Evolutionary conservation across 1,140 invertebrate genomes (phyloP).

Genomic region (Limonius californicus): DNA sequence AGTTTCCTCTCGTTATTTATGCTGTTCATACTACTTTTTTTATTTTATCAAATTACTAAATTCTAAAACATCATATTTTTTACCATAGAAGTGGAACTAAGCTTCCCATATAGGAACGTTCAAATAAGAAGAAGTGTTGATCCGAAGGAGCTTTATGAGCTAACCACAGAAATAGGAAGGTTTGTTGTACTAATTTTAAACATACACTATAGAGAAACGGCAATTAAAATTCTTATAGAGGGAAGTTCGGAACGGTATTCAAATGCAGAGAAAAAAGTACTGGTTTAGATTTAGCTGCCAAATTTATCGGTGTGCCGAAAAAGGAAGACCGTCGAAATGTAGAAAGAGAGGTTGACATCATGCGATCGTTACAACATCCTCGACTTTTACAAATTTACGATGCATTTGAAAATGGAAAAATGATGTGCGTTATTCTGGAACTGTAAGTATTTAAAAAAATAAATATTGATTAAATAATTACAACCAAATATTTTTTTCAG

Average conservation of each 20-base stretch:
- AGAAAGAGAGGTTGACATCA: slow-evolving; percentile 93
- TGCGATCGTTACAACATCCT: slow-evolving; percentile 90
- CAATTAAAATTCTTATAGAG: slow-evolving; percentile 57
- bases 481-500: slow-evolving; percentile 60
- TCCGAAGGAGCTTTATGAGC: slow-evolving; percentile 75
- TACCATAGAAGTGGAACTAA: slow-evolving; percentile 76
- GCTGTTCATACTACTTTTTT: too few relatives aligned
- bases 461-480: too few relatives aligned
- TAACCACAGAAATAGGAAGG: slow-evolving; percentile 77
- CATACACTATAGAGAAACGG: not conserved
- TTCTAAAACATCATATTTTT: too few relatives aligned
- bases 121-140: slow-evolving; percentile 69
- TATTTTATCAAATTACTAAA: too few relatives aligned
- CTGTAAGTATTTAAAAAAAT: slow-evolving; percentile 69
- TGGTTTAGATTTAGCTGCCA: slow-evolving; percentile 82
- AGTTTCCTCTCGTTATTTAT: too few relatives aligned
- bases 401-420: slow-evolving; percentile 87
- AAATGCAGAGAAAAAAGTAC: slow-evolving; percentile 81
- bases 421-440: slow-evolving; percentile 93
- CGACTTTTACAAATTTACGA: slow-evolving; percentile 94
- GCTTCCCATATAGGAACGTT: slow-evolving; percentile 80
- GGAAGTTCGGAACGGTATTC: slow-evolving; percentile 97
- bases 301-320: slow-evolving; percentile 82
- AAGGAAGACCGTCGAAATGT: slow-evolving; percentile 88
- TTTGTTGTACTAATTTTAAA: slow-evolving; percentile 35